Evolutionary conservation across 2,888 invertebrate species (phyloP).

Genomic region (Agelastica alni): DNA sequence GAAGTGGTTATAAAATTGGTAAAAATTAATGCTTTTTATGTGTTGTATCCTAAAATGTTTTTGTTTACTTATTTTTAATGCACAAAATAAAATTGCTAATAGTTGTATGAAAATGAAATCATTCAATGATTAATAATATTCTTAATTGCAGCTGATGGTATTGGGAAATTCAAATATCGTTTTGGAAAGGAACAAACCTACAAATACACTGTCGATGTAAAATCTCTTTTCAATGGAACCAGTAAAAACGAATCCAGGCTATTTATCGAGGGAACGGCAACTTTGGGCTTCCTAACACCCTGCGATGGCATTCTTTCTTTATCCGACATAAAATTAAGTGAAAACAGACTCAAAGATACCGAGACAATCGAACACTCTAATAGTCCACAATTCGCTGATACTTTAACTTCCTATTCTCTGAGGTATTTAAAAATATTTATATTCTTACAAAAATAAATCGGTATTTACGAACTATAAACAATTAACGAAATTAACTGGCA

Average conservation of each 20-base stretch:
- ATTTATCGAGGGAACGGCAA: constrained; percentile 64
- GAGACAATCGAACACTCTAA: constrained; percentile 53
- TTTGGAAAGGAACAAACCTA: constrained; percentile 68
- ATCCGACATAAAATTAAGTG: constrained; percentile 63
- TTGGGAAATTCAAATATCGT: constrained; percentile 67
- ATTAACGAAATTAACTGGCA: no score
- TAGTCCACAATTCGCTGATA: constrained; percentile 62
- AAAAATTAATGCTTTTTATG: no score
- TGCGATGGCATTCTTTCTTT: constrained; percentile 76
- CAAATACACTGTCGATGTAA: constrained; percentile 72
- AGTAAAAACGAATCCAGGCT: constrained; percentile 74
- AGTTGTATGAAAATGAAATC: no score
- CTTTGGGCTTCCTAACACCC: constrained; percentile 68
- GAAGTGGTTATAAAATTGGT: no score
- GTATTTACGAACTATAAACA: no score
- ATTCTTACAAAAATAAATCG: no score
- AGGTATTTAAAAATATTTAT: no score
- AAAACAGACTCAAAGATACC: constrained; percentile 59
- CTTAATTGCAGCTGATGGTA: constrained; percentile 55
- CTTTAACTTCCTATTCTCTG: constrained; percentile 62
- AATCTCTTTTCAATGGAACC: constrained; percentile 69
- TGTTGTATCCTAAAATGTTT: no score
- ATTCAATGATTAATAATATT: no score
- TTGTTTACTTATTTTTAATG: no score
- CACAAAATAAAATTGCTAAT: neutral